phyloP scores from a whole-genome alignment of 2,888 invertebrate genomes.

The Netelia fuscicornis region DNA sequence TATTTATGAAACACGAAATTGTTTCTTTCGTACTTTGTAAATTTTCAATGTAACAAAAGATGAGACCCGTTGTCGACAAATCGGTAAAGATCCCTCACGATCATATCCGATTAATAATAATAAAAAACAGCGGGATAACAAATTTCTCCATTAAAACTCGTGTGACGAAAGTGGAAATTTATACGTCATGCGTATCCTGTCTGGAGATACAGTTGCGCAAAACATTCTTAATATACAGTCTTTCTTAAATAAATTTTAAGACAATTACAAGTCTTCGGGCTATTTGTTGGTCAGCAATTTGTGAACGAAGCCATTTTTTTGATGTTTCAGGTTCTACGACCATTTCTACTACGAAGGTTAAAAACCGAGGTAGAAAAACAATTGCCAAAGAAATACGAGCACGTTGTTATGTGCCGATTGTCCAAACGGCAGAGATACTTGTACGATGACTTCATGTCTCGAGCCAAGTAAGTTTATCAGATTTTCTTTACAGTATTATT shows the following conservation, averaged over 20 bases:
- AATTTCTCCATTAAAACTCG: conserved; percentile 82
- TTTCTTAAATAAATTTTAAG: neutral
- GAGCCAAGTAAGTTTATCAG: conserved; percentile 91
- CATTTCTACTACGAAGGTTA: conserved; percentile 95
- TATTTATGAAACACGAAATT: conserved; percentile 40
- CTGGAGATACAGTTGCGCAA: conserved; percentile 78
- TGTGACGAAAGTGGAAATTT: conserved; percentile 76
- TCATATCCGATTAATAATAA: conserved; percentile 73
- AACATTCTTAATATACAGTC: neutral
- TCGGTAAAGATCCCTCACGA: conserved; percentile 65
- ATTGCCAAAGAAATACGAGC: conserved; percentile 98
- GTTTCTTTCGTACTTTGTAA: conserved; percentile 27
- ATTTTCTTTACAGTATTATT: conserved; percentile 43
- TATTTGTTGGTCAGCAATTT: conserved; percentile 8
- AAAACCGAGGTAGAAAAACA: conserved; percentile 99
- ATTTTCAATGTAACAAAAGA: conserved; percentile 10
- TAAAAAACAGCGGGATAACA: conserved; percentile 78
- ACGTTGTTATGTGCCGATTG: conserved; percentile 96
- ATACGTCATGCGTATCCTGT: conserved; percentile 82
- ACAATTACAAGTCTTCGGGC: conserved; percentile 6
- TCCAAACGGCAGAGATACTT: conserved; percentile 98
- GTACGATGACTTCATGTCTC: conserved; percentile 99
- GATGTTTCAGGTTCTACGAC: conserved; percentile 91
- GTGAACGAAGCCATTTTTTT: conserved; percentile 22
- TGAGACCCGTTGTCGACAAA: conserved; percentile 80